Conservation (phyloP, 2,888 invertebrate species). For the Copidosoma aretas region DNA sequence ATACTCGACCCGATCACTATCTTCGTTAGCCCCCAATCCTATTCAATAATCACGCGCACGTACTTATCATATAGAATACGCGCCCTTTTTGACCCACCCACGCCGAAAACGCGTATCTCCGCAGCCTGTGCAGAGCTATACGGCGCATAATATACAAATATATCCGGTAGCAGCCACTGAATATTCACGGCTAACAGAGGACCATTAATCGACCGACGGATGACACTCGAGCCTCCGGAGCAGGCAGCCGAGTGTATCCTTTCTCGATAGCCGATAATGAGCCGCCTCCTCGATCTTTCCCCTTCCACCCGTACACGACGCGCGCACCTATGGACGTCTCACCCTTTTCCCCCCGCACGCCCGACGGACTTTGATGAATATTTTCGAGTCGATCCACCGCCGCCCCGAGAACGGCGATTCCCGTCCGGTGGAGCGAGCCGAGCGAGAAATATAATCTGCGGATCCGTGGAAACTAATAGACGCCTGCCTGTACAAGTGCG, state of each 20-base stretch:
- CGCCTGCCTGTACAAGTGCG: not conserved
- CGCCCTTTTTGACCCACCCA: too few relatives aligned
- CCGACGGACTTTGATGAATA: slow-evolving; percentile 31
- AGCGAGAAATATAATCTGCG: too few relatives aligned
- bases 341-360: slow-evolving; percentile 7
- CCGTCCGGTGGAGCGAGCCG: not conserved
- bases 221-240: slow-evolving; percentile 36
- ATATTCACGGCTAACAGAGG: slow-evolving; percentile 22
- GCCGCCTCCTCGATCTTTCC: not conserved
- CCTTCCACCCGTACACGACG: too few relatives aligned
- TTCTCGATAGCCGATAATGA: slow-evolving; percentile 31
- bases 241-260: not conserved
- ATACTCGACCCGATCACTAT: too few relatives aligned
- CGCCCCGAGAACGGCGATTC: too few relatives aligned
- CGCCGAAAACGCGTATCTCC: slow-evolving; percentile 2
- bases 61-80: too few relatives aligned
- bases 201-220: slow-evolving; percentile 36
- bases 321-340: not conserved
- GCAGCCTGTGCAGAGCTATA: not conserved
- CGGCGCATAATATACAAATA: not conserved
- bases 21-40: too few relatives aligned
- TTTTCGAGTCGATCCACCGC: slow-evolving; percentile 16
- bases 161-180: slow-evolving; percentile 21
- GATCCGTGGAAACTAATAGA: not conserved
- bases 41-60: too few relatives aligned